phyloP scores from a whole-genome alignment of 2,797 vertebrate genomes.

The Hypotaenidia okinawae region DNA sequence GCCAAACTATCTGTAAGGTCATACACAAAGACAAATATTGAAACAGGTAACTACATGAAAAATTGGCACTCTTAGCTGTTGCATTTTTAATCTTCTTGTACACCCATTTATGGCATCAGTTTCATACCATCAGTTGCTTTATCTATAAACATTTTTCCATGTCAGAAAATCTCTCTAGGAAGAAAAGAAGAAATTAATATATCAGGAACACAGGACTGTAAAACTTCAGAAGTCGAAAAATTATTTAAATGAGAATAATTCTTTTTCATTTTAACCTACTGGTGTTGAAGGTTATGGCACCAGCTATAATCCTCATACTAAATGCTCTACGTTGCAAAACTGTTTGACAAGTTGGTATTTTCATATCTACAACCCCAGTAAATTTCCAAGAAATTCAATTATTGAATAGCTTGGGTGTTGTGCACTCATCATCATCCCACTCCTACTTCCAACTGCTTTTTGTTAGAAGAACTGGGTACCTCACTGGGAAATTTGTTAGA shows the following conservation, averaged over 20 bases:
- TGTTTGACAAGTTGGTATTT: background rate
- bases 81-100: background rate
- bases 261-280: background rate
- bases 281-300: background rate
- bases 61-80: background rate
- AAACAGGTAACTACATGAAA: background rate
- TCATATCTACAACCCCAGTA: background rate
- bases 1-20: background rate
- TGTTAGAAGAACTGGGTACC: background rate
- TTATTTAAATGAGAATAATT: background rate
- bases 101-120: background rate
- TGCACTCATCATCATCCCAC: background rate
- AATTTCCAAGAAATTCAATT: constrained; percentile 1
- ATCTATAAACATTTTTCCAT: background rate
- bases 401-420: background rate
- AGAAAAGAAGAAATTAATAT: background rate
- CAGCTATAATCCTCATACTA: background rate
- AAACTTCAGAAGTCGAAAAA: background rate
- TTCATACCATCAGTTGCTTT: background rate
- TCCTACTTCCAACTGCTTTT: background rate
- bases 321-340: background rate
- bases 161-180: background rate
- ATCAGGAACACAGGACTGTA: background rate
- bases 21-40: background rate
- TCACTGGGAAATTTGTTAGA: background rate